Evolutionary conservation across 2,113 vertebrate species (phyloP).

Genomic region (Capra hircus): DNA sequence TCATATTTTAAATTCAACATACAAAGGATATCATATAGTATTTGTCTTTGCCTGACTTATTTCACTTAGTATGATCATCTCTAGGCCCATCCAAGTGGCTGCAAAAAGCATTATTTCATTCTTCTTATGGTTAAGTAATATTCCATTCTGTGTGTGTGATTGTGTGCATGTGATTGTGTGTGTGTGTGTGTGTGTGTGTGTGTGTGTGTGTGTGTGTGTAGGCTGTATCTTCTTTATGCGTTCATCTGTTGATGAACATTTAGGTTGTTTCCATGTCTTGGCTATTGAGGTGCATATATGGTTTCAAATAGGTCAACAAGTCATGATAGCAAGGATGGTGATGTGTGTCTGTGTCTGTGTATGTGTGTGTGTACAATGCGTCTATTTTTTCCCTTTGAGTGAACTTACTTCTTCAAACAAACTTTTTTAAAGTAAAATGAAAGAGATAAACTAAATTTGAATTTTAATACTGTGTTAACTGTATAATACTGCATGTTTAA

Average conservation of each 20-base stretch:
- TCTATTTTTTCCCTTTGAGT: background rate
- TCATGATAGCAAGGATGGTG: background rate
- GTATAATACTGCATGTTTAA: too few species aligned
- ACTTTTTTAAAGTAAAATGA: background rate
- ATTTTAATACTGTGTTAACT: background rate
- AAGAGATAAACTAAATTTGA: background rate
- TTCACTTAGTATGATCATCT: background rate
- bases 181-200: background rate
- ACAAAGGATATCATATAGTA: background rate
- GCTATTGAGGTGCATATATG: background rate
- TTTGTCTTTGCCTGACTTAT: background rate
- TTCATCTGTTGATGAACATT: background rate
- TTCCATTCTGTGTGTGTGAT: background rate
- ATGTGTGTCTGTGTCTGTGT: background rate
- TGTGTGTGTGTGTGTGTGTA: background rate
- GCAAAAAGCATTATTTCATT: background rate
- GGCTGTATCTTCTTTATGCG: background rate
- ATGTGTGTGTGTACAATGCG: background rate
- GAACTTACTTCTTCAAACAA: background rate
- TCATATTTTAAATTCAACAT: background rate
- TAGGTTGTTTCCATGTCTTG: background rate
- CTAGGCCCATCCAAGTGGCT: background rate
- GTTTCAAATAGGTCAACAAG: background rate
- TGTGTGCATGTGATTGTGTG: background rate
- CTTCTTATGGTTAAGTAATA: background rate